Percentiles rank a stretch among this genome's conserved stretches.
These are phyloP conservation scores for Puma concolor DNA, from an alignment of 2,113 vertebrate genomes.

Conservation along the genomic window DNA sequence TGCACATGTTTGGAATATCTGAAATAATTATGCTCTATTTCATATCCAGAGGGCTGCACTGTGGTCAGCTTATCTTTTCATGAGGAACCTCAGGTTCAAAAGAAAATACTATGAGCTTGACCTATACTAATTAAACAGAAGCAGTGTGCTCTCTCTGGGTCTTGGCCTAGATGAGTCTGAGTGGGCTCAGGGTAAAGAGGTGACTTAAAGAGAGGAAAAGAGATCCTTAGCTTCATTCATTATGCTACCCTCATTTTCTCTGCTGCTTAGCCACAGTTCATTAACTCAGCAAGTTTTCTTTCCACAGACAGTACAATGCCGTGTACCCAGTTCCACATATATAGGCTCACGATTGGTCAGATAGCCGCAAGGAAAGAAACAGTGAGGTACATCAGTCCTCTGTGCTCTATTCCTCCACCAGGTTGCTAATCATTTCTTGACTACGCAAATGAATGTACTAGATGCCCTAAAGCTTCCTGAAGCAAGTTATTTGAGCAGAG, in stretches of 20 bases:
- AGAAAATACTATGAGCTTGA: constrained; percentile 68
- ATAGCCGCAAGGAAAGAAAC: background rate
- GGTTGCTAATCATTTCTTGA: constrained; percentile 63
- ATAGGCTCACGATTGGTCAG: background rate
- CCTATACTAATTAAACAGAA: constrained; percentile 71
- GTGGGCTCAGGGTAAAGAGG: constrained; percentile 63
- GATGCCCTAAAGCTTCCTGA: constrained; percentile 37
- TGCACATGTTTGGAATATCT: constrained; percentile 77
- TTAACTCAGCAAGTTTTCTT: constrained; percentile 64
- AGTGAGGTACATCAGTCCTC: background rate
- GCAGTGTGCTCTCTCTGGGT: constrained; percentile 67
- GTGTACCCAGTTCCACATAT: constrained; percentile 25
- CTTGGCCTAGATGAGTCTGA: constrained; percentile 40
- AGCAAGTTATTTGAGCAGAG: constrained; percentile 56
- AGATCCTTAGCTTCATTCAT: constrained; percentile 68
- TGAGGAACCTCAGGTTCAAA: constrained; percentile 71
- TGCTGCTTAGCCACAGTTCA: constrained; percentile 59
- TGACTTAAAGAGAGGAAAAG: constrained; percentile 63
- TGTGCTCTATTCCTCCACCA: constrained; percentile 6
- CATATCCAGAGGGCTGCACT: constrained; percentile 60
- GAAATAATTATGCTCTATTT: constrained; percentile 81
- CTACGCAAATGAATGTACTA: constrained; percentile 49
- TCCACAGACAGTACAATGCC: constrained; percentile 9
- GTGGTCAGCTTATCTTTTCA: constrained; percentile 72
- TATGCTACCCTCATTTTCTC: constrained; percentile 51